phyloP scores from a whole-genome alignment of 2,113 vertebrate species.

The Toxotes chatareus region DNA sequence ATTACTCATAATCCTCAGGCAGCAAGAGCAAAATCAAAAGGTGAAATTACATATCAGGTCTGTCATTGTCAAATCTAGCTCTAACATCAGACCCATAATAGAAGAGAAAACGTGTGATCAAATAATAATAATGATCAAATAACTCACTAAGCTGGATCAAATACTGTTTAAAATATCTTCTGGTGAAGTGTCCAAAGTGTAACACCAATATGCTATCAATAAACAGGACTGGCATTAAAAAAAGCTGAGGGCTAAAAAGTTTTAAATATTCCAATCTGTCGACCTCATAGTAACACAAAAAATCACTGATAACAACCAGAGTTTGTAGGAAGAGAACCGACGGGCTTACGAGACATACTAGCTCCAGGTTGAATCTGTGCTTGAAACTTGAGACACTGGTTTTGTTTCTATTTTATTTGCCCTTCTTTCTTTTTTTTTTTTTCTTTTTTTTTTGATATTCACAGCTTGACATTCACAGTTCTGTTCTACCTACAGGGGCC shows the following conservation, averaged over 20 bases:
- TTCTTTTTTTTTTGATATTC: not conserved
- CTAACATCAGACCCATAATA: not conserved
- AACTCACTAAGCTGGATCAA: conserved; percentile 17
- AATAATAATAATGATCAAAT: conserved; percentile 3
- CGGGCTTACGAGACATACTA: not conserved
- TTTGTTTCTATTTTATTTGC: not conserved
- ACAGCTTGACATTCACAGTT: not conserved
- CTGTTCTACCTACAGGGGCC: conserved; percentile 6
- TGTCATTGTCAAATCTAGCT: conserved; percentile 30
- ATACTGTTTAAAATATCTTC: not conserved
- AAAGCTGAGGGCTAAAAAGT: conserved; percentile 8
- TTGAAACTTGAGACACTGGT: not conserved
- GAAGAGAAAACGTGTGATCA: not conserved
- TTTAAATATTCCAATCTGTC: conserved; percentile 20
- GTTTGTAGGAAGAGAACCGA: conserved; percentile 15
- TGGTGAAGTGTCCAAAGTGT: not conserved
- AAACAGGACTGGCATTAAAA: conserved; percentile 15
- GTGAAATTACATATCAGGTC: conserved; percentile 40
- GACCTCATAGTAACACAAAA: not conserved
- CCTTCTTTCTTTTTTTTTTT: not conserved
- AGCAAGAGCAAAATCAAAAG: conserved; percentile 17
- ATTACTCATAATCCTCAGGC: conserved; percentile 39
- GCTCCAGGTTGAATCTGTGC: not conserved
- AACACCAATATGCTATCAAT: conserved; percentile 20
- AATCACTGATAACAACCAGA: not conserved